Evolutionary conservation across 2,888 invertebrate genomes (phyloP).

Genomic region (Agrotis ipsilon): DNA sequence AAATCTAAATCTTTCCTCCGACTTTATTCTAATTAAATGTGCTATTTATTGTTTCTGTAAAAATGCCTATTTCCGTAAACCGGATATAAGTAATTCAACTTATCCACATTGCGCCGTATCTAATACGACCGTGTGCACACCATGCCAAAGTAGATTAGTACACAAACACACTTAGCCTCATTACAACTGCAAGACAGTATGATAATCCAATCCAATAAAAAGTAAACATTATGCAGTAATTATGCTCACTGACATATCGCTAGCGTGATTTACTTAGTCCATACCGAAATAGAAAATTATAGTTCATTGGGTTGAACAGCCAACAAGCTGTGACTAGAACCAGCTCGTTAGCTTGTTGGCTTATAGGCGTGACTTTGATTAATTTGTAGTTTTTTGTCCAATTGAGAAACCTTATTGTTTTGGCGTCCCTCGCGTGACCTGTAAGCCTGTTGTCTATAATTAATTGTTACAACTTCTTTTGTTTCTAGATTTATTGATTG

Average conservation of each 20-base stretch:
- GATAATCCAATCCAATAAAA: neutral
- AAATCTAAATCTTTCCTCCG: too few relatives aligned
- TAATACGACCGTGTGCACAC: too few relatives aligned
- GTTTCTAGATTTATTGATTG: constrained; percentile 55
- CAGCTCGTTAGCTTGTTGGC: constrained; percentile 5
- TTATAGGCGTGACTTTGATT: constrained; percentile 54
- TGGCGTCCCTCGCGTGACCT: constrained; percentile 47
- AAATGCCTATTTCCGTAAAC: neutral
- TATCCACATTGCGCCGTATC: neutral
- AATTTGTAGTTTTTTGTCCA: constrained; percentile 57
- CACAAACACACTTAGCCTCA: neutral
- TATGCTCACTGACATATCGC: neutral
- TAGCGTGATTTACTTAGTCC: constrained; percentile 9
- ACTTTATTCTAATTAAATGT: too few relatives aligned
- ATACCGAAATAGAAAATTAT: constrained; percentile 21
- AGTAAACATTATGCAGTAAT: neutral
- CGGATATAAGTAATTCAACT: neutral
- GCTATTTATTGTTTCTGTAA: too few relatives aligned
- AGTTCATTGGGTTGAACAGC: constrained; percentile 46
- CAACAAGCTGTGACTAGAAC: constrained; percentile 47
- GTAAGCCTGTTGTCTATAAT: constrained; percentile 27
- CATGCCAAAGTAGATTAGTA: too few relatives aligned
- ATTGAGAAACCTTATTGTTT: constrained; percentile 60
- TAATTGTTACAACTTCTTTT: constrained; percentile 53
- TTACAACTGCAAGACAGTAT: neutral